Percentiles rank a stretch among this genome's conserved stretches.
phyloP scores from a whole-genome alignment of 2,113 vertebrate species.

The Pteruthius melanotis region DNA sequence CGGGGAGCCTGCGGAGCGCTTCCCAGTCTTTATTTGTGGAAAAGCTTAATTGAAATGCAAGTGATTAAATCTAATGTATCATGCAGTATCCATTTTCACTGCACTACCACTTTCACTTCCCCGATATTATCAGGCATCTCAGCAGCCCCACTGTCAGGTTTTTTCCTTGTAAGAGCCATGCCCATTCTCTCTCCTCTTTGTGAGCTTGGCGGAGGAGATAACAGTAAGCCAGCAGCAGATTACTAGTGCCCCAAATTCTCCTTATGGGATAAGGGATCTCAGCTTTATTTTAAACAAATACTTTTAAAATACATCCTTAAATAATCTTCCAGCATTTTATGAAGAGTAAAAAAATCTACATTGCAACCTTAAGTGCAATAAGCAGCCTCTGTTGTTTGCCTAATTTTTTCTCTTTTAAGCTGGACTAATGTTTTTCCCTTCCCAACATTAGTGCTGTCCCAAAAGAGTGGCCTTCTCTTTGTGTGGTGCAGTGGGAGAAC shows the following conservation, averaged over 20 bases:
- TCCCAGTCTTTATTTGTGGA: constrained; percentile 50
- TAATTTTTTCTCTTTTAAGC: not conserved
- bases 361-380: not conserved
- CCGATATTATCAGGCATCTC: constrained; percentile 51
- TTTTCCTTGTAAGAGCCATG: constrained; percentile 38
- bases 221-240: constrained; percentile 9
- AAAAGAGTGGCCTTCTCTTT: not conserved
- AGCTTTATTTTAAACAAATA: not conserved
- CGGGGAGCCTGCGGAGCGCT: not conserved
- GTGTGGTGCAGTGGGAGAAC: not conserved
- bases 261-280: not conserved
- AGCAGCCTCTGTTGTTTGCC: not conserved
- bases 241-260: not conserved
- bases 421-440: not conserved
- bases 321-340: not conserved
- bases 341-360: not conserved
- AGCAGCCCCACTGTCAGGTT: constrained; percentile 46
- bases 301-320: not conserved
- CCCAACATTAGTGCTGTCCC: not conserved
- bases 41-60: constrained; percentile 69
- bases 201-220: not conserved
- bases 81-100: constrained; percentile 62
- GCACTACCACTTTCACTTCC: constrained; percentile 60
- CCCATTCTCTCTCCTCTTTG: constrained; percentile 29
- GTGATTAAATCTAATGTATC: constrained; percentile 67